Evolutionary conservation across 2,888 invertebrate genomes (phyloP), one percentile per base, ranked within the genome.

Genomic region (Drosophila buzzatii): DNA sequence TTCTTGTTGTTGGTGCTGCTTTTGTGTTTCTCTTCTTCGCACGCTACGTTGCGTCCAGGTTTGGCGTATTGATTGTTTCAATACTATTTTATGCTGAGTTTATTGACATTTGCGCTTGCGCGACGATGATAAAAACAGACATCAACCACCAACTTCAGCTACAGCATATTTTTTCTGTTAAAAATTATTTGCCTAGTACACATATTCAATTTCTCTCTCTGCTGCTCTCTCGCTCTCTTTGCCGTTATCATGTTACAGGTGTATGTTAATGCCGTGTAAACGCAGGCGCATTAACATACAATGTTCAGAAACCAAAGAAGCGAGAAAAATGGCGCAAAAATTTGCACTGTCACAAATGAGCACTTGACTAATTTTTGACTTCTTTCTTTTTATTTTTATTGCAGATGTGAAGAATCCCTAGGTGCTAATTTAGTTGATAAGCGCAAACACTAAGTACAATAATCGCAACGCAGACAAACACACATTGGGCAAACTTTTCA

Each of bases 371-470:
- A 83, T 58, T 61, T 55, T 64, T 86, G 53, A 53, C 52, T n/a
- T 39, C 9, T 27, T 16, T 57, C 33, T 35, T 20, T 60, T 10
- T 60, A 23, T 62, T 20, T 62, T 35, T 65, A 49, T 68, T 92
- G 56, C 91, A 92, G 92, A 92, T 92, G 91, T 91, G 90, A 92
- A 92, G 85, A 92, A 92, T 92, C 92, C 91, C 84, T 92, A 92
- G 92, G 92, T 92, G 92, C 92, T 92, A 92, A 92, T 91, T 92
- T 92, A 92, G 92, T 90, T 85, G 85, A 91, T 92, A 92, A 91
- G 92, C 76, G 73, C 73, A 86, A 91, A 89, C 74, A 76, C 61
- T 77, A 52, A 86, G 78, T 77, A 79, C 79, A 90, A 89, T 87
- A 88, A 73, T 60, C 14, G 45, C 53, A 56, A 45, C 31, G 53